Percentiles rank a stretch among this genome's conserved stretches.
These are phyloP conservation scores for Illadopsis cleaveri DNA, from an alignment of 2,113 vertebrate species.

Conservation along the genomic window DNA sequence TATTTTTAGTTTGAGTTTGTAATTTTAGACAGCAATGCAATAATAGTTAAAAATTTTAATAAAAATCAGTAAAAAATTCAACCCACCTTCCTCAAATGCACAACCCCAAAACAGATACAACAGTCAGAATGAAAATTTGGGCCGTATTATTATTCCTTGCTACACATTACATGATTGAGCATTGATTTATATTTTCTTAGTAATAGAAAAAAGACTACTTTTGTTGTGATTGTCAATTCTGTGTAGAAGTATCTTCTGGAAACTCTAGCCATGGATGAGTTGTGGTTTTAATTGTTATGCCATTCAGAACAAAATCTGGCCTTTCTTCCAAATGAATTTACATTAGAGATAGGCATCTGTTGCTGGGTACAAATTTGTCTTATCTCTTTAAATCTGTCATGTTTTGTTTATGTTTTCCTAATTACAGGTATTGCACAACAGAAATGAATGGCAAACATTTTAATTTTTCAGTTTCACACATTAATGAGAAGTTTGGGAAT, in stretches of 20 bases:
- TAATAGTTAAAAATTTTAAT: neutral
- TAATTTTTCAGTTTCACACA: neutral
- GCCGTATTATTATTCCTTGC: neutral
- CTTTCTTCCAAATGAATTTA: neutral
- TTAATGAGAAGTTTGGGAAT: neutral
- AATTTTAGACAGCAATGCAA: neutral
- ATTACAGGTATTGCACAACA: neutral
- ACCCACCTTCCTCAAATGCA: neutral
- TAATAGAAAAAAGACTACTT: neutral
- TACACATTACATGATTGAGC: neutral
- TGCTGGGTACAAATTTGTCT: neutral
- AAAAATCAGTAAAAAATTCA: neutral
- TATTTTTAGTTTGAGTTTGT: neutral
- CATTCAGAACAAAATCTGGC: neutral
- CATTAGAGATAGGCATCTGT: neutral
- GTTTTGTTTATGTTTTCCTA: neutral
- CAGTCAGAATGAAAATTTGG: neutral
- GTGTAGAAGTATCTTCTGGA: neutral
- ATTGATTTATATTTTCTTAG: neutral
- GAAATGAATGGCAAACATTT: neutral
- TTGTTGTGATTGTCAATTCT: neutral
- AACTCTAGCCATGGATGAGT: neutral
- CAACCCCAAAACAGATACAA: neutral
- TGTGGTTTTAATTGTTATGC: neutral
- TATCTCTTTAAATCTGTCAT: neutral